Evolutionary conservation across 2,797 vertebrate species (phyloP).

Genomic region (Glyptemys insculpta): DNA sequence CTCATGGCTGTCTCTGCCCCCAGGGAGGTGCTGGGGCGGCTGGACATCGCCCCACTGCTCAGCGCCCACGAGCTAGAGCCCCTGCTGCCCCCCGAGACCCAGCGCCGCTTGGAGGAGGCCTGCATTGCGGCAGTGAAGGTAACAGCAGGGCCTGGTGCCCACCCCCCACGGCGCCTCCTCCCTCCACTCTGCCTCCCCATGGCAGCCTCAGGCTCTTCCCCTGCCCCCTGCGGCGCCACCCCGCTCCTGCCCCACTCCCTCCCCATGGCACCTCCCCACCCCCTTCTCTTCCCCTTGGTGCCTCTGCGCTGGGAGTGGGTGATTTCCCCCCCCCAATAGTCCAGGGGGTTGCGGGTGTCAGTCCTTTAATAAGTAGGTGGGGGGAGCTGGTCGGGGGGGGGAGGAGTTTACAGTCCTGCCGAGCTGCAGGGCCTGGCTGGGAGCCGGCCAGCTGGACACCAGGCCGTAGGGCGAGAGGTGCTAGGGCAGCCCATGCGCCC

Average conservation of each 20-base stretch:
- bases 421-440: not conserved
- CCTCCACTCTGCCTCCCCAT: no score
- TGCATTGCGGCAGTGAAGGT: conserved; percentile 92
- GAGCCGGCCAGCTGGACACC: not conserved
- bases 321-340: not conserved
- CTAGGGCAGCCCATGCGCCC: not conserved
- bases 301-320: not conserved
- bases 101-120: conserved; percentile 87
- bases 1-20: not conserved
- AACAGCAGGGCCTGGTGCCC: not conserved
- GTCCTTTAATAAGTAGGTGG: not conserved
- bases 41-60: conserved; percentile 88
- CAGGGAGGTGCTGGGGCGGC: conserved; percentile 90
- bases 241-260: no score
- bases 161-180: not conserved
- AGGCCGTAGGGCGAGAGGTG: not conserved
- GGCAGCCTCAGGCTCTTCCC: no score
- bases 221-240: not conserved
- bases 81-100: conserved; percentile 85
- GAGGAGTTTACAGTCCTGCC: no score
- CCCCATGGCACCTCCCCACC: no score
- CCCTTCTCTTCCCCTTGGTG: not conserved
- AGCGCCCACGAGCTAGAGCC: conserved; percentile 83
- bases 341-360: not conserved
- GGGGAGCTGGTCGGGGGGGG: no score